Evolutionary conservation across 92 coral and sea anemone genomes (phyloP), one percentile per base, ranked within the genome.

Genomic region (Phymanthus crucifer): DNA sequence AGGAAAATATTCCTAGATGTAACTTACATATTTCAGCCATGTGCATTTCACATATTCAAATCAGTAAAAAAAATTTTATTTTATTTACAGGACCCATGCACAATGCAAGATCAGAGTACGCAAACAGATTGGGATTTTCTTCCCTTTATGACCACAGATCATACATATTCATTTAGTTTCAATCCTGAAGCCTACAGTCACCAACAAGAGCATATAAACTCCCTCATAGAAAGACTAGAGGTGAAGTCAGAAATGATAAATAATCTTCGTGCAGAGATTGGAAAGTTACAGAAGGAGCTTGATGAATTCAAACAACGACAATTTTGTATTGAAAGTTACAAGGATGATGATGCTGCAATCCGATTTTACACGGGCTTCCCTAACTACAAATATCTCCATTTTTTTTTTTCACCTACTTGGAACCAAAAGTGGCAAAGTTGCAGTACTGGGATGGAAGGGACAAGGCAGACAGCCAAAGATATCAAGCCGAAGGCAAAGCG

Each of bases 351-450:
- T 57, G 66, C 66, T 57, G 87, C 84, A 34, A 45, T 87, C 54
- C 31, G 76, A 69, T 87, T 83, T 75, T 83, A 88, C 88, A 88
- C 85, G 8, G 88, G 88, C 12, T 88, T 87, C 61, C 85, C 83
- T 57, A 57, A 0, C 66, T 57, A 57, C 66, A 57, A 74, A 58
- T 43, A 83, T 84, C 16, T 69, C 78, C 18, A 33, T 82, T 52
- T 65, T 58, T 54, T n/a, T n/a, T 87, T 31, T 87, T 77, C 40
- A 31, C 47, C 23, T 74, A 87, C 74, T 48, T 78, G 78, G 81
- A 73, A 56, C 84, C 87, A 27, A 87, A 87, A 50, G 83, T 83
- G n/a, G 46, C 54, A 38, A 81, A 85, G 69, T 38, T 85, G 68
- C 89, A 80, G 32, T 80, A 80, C 66, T 85, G 85, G 89, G 35